Percentiles rank a stretch among this genome's conserved stretches.
These are phyloP conservation scores for Thalassophryne amazonica DNA, from an alignment of 2,797 vertebrate species.

Conservation along the genomic window DNA sequence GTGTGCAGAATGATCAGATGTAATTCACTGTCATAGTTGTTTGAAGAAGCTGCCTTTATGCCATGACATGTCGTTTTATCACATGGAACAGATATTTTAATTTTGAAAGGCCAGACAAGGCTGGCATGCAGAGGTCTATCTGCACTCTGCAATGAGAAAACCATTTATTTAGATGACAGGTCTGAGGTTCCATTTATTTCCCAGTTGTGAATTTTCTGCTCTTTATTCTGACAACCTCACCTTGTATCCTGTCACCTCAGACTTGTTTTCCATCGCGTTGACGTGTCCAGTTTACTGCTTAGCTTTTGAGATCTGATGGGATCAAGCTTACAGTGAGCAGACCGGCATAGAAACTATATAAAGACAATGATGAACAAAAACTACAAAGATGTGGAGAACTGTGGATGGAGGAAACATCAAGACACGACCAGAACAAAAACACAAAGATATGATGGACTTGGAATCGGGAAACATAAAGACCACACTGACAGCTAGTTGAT, in stretches of 20 bases:
- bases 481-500: too few species aligned
- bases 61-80: conserved; percentile 55
- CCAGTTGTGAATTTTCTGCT: conserved; percentile 24
- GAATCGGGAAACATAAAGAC: too few species aligned
- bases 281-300: conserved; percentile 90
- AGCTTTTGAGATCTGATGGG: too few species aligned
- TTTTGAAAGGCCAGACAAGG: conserved; percentile 66
- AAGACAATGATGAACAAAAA: too few species aligned
- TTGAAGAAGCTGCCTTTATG: conserved; percentile 4
- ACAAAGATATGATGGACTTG: too few species aligned
- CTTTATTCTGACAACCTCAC: conserved; percentile 70
- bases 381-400: too few species aligned
- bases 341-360: too few species aligned
- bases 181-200: conserved; percentile 52
- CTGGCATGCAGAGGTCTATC: conserved; percentile 50
- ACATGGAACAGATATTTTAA: conserved; percentile 66
- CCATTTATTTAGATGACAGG: conserved; percentile 58
- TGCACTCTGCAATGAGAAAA: conserved; percentile 47
- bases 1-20: conserved; percentile 34
- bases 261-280: conserved; percentile 89
- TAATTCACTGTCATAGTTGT: conserved; percentile 6
- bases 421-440: too few species aligned
- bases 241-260: conserved; percentile 89
- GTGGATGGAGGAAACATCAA: too few species aligned
- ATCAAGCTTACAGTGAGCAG: too few species aligned